A percentile compares a stretch with the other conserved stretches of the same genome.
These are phyloP conservation scores for Lytechinus pictus DNA, from an alignment of 35 echinoderm and acorn worm genomes.

Conservation along the genomic window DNA sequence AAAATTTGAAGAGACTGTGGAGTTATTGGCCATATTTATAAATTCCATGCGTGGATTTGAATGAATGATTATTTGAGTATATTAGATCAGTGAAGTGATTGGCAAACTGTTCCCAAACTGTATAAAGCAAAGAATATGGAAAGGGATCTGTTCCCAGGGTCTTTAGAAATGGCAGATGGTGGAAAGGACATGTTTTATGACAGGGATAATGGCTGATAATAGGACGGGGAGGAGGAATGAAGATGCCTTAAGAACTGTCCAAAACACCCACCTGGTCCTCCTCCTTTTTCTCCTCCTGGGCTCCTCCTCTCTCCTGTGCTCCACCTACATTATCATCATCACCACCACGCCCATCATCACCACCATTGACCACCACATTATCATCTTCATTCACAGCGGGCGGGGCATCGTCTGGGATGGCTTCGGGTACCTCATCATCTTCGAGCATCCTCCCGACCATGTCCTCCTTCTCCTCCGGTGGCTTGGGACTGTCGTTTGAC, in stretches of 20 bases:
- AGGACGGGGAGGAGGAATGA: not conserved
- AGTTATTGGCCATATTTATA: no score
- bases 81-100: no score
- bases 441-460: not conserved
- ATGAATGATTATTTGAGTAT: no score
- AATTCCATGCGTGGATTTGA: no score
- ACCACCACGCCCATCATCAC: not conserved
- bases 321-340: not conserved
- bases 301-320: not conserved
- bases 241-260: not conserved
- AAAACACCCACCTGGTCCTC: not conserved
- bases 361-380: constrained; percentile 17
- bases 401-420: not conserved
- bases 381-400: not conserved
- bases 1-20: no score
- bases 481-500: not conserved
- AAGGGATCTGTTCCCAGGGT: no score
- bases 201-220: not conserved
- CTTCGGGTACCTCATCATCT: constrained; percentile 23
- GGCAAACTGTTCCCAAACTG: no score
- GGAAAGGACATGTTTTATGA: not conserved
- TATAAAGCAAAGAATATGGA: no score
- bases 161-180: not conserved
- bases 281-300: not conserved
- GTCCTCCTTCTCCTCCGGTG: not conserved